Evolutionary conservation across 2,113 vertebrate genomes (phyloP).

Genomic region (Hippocampus mohnikei): DNA sequence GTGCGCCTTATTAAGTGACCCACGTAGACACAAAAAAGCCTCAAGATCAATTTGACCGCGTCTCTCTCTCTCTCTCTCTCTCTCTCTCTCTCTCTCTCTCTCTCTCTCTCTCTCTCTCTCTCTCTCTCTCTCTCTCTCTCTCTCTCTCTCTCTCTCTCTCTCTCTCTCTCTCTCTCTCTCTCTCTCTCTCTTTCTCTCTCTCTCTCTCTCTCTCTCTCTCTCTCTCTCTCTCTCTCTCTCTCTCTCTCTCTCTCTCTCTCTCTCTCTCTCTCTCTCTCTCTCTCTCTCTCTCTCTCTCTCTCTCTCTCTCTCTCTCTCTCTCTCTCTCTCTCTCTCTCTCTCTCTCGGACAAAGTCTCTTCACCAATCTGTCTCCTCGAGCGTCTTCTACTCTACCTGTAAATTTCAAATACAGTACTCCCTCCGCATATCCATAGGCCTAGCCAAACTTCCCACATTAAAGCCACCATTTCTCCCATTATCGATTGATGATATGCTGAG

Average conservation of each 20-base stretch:
- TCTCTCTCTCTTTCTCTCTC: neutral
- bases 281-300: neutral
- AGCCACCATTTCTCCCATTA: neutral
- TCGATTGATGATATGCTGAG: neutral
- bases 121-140: slow-evolving; percentile 27
- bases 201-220: slow-evolving; percentile 24
- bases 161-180: slow-evolving; percentile 14
- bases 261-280: slow-evolving; percentile 5
- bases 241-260: slow-evolving; percentile 30
- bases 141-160: slow-evolving; percentile 29
- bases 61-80: slow-evolving; percentile 28
- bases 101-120: slow-evolving; percentile 1
- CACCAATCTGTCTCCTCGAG: slow-evolving; percentile 11
- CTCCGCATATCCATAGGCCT: neutral
- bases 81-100: slow-evolving; percentile 9
- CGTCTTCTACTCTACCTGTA: slow-evolving; percentile 40
- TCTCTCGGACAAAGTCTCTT: slow-evolving; percentile 25
- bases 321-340: slow-evolving; percentile 28
- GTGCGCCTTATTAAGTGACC: slow-evolving; percentile 52
- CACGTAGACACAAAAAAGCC: slow-evolving; percentile 49
- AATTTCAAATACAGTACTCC: slow-evolving; percentile 28
- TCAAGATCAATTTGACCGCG: slow-evolving; percentile 51
- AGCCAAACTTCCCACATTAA: neutral
- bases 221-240: slow-evolving; percentile 26
- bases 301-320: slow-evolving; percentile 28